A percentile compares a stretch with the other conserved stretches of the same genome.
phyloP scores from a whole-genome alignment of 2,888 invertebrate genomes.

The Andrena haemorrhoa region DNA sequence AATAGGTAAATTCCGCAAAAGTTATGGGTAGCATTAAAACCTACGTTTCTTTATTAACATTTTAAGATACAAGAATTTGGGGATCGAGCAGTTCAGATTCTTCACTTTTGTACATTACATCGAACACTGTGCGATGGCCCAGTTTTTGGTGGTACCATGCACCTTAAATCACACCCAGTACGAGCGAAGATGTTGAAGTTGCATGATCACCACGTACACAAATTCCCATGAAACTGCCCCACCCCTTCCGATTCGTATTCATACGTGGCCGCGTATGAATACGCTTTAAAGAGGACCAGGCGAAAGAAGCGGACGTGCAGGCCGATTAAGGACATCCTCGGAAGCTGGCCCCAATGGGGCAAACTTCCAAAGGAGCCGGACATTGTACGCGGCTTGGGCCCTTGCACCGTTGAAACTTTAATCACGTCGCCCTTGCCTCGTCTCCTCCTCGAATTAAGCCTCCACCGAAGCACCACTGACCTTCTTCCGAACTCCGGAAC shows the following conservation, averaged over 20 bases:
- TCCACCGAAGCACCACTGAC: conserved; percentile 45
- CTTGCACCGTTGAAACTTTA: conserved; percentile 56
- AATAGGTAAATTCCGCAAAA: no score
- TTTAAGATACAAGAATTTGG: no score
- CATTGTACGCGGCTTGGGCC: conserved; percentile 64
- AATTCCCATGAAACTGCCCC: not conserved
- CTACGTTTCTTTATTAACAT: no score
- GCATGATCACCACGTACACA: not conserved
- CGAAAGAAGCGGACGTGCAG: conserved; percentile 32
- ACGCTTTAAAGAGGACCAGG: conserved; percentile 31
- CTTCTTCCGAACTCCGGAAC: conserved; percentile 28
- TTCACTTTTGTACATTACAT: no score
- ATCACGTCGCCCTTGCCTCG: conserved; percentile 45
- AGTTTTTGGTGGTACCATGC: no score
- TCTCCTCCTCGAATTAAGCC: conserved; percentile 24
- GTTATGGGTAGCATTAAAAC: no score
- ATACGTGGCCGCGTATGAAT: conserved; percentile 20
- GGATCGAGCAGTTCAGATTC: no score
- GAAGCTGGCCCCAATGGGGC: conserved; percentile 36
- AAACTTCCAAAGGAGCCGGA: conserved; percentile 63
- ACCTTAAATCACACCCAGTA: no score
- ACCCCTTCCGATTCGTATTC: conserved; percentile 41
- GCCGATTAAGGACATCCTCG: conserved; percentile 76
- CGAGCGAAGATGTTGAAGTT: no score
- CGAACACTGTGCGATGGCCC: no score